These are phyloP conservation scores for Acrocyrtus sp. DNA, from an alignment of 2,888 invertebrate genomes.

Conservation along the genomic window DNA sequence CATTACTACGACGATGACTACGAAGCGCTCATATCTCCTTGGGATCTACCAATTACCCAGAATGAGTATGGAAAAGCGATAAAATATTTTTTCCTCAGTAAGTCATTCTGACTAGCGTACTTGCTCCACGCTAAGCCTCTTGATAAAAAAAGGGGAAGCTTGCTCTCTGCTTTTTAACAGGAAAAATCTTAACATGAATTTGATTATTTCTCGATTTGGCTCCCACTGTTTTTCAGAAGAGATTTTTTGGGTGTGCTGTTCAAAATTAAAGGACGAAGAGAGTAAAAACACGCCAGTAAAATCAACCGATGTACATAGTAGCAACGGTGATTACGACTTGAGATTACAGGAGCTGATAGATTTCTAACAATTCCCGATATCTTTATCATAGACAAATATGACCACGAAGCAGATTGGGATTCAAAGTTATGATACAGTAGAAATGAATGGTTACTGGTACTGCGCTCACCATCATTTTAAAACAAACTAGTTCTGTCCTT, in stretches of 20 bases:
- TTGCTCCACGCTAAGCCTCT: slow-evolving; percentile 20
- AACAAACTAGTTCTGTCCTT: too few species aligned
- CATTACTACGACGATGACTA: too few species aligned
- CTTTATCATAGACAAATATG: too few species aligned
- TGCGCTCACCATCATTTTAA: too few species aligned
- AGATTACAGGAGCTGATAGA: too few species aligned
- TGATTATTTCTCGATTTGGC: slow-evolving; percentile 37
- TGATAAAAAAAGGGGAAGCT: slow-evolving; percentile 8
- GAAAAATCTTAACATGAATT: slow-evolving; percentile 30
- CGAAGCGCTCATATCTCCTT: slow-evolving; percentile 7
- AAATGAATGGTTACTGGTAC: slow-evolving; percentile 1
- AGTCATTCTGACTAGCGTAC: slow-evolving; percentile 33
- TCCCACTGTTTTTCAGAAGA: slow-evolving; percentile 2
- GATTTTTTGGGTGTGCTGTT: slow-evolving; percentile 28
- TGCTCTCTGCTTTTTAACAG: neutral
- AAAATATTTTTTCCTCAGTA: slow-evolving; percentile 32
- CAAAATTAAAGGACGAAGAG: too few species aligned
- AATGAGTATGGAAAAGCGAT: slow-evolving; percentile 32
- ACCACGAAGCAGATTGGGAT: slow-evolving; percentile 37
- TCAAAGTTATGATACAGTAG: slow-evolving; percentile 23
- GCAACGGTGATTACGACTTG: too few species aligned
- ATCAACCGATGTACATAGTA: too few species aligned
- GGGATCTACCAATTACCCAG: slow-evolving; percentile 35
- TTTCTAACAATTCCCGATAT: too few species aligned
- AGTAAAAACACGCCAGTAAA: too few species aligned